These are phyloP conservation scores for Wasmannia auropunctata DNA, from an alignment of 1,140 invertebrate species.

Conservation along the genomic window DNA sequence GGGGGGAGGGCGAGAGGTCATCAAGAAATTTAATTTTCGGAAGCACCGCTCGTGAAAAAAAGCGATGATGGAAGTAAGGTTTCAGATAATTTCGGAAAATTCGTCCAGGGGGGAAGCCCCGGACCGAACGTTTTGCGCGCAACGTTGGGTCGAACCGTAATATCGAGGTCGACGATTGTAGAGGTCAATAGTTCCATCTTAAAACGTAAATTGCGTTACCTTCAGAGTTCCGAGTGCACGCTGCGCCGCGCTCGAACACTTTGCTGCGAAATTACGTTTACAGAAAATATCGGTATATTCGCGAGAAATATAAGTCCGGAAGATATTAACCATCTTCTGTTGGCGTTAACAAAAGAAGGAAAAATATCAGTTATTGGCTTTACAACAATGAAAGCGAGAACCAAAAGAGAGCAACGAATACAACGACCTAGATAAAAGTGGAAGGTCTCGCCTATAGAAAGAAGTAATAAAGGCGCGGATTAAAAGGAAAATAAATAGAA, in stretches of 20 bases:
- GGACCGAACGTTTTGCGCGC: conserved; percentile 2
- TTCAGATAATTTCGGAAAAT: conserved; percentile 34
- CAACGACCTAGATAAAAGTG: background rate
- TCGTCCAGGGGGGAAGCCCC: background rate
- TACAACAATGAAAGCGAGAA: background rate
- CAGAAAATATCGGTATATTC: conserved; percentile 19
- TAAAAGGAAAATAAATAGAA: conserved; percentile 38
- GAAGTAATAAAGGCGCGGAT: conserved; percentile 36
- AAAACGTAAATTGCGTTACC: conserved; percentile 27
- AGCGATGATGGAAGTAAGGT: conserved; percentile 11
- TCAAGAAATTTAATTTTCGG: conserved; percentile 71
- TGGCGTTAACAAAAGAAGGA: background rate
- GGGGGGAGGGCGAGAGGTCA: background rate
- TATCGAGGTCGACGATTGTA: conserved; percentile 13
- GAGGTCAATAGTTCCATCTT: conserved; percentile 32
- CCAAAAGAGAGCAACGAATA: background rate
- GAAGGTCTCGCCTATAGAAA: background rate
- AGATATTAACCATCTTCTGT: conserved; percentile 32
- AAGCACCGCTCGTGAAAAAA: conserved; percentile 39
- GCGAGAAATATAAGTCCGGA: background rate
- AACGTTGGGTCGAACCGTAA: conserved; percentile 17
- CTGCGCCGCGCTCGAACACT: background rate
- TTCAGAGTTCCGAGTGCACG: background rate
- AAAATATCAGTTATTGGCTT: conserved; percentile 27
- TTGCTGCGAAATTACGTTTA: conserved; percentile 26